Conservation (phyloP, 2,113 vertebrate species). For the Hiodon alosoides region DNA sequence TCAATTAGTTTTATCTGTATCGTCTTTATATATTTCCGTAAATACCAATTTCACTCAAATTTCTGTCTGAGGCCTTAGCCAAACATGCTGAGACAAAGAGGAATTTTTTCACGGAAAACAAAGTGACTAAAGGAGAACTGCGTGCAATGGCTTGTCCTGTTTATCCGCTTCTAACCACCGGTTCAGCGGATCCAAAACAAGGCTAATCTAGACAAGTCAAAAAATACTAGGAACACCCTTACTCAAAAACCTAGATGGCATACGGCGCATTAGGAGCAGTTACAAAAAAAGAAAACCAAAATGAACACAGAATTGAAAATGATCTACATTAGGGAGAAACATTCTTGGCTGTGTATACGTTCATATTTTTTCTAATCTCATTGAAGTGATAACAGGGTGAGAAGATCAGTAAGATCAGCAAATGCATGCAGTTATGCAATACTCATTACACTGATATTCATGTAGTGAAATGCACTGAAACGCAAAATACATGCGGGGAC, state of each 20-base stretch:
- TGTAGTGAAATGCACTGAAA: slow-evolving; percentile 9
- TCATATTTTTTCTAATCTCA: too few species aligned
- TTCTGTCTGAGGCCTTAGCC: background rate
- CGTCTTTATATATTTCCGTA: background rate
- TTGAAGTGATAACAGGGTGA: too few species aligned
- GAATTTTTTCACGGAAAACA: background rate
- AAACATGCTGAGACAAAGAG: slow-evolving; percentile 44
- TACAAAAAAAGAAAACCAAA: too few species aligned
- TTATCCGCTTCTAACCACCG: slow-evolving; percentile 23
- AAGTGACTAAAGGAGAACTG: slow-evolving; percentile 16
- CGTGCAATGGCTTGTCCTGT: slow-evolving; percentile 47
- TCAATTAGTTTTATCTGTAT: background rate
- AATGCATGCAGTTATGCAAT: slow-evolving; percentile 27
- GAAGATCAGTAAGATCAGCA: slow-evolving; percentile 35
- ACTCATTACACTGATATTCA: slow-evolving; percentile 23
- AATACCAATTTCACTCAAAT: background rate
- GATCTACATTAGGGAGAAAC: too few species aligned
- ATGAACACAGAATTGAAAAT: too few species aligned
- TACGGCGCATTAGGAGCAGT: background rate
- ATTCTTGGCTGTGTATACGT: too few species aligned
- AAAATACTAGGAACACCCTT: background rate
- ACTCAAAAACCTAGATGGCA: background rate
- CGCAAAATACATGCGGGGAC: slow-evolving; percentile 19
- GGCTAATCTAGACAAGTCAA: background rate
- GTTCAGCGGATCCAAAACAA: slow-evolving; percentile 35